Evolutionary conservation across 2,113 vertebrate species (phyloP).

Genomic region (Pipra filicauda): DNA sequence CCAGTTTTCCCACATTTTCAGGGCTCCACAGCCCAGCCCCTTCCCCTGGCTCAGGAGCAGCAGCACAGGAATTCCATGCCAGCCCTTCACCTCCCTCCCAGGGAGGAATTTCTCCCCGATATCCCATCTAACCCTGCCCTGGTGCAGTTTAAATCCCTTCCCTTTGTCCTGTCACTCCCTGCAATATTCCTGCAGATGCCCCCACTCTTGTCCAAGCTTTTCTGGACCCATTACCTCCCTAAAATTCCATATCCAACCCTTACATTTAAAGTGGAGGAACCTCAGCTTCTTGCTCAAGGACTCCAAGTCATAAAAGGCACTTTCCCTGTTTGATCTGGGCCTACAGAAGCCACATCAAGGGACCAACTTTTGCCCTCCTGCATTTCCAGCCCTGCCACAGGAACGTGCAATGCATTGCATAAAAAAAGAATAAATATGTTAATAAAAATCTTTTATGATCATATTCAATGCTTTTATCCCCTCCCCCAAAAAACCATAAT

Average conservation of each 20-base stretch:
- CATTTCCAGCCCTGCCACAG: neutral
- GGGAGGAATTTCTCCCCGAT: neutral
- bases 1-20: neutral
- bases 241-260: neutral
- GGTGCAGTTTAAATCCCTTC: neutral
- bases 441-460: neutral
- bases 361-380: neutral
- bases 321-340: neutral
- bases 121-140: neutral
- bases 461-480: neutral
- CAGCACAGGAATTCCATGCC: no score
- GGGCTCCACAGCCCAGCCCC: neutral
- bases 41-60: neutral
- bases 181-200: rapidly evolving
- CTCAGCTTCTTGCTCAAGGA: neutral
- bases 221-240: neutral
- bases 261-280: neutral
- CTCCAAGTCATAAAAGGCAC: neutral
- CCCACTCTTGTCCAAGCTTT: neutral
- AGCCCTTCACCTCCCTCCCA: neutral
- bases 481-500: neutral
- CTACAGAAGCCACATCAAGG: neutral
- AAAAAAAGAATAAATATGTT: neutral
- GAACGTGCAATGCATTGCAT: neutral
- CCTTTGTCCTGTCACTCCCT: neutral